Conservation (phyloP, 2,888 invertebrate genomes). For the Thereva nobilitata region DNA sequence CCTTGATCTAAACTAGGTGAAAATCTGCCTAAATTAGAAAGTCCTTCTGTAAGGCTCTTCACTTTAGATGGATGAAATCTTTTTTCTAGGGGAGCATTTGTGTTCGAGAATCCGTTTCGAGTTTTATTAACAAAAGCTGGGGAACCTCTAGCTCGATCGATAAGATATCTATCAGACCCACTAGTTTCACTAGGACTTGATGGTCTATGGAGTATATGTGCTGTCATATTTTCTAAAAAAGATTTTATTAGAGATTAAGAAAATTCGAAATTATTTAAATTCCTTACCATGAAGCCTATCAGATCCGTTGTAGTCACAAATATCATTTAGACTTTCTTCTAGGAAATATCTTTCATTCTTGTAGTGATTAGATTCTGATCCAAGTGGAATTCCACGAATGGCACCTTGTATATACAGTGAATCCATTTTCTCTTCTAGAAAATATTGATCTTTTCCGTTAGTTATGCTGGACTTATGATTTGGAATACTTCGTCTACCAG, state of each 20-base stretch:
- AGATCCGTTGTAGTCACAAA: slow-evolving; percentile 49
- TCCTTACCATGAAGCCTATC: slow-evolving; percentile 35
- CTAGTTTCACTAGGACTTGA: slow-evolving; percentile 59
- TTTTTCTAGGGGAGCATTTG: slow-evolving; percentile 46
- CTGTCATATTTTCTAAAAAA: slow-evolving; percentile 45
- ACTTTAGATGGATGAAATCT: slow-evolving; percentile 55
- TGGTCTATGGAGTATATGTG: slow-evolving; percentile 50
- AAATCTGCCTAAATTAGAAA: slow-evolving; percentile 59
- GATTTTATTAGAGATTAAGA: background rate
- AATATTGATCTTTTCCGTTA: slow-evolving; percentile 49
- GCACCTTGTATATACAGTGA: slow-evolving; percentile 56
- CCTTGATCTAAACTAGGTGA: slow-evolving; percentile 78
- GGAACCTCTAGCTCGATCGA: slow-evolving; percentile 54
- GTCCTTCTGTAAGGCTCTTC: slow-evolving; percentile 55
- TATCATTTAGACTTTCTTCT: slow-evolving; percentile 50
- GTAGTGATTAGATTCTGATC: slow-evolving; percentile 56
- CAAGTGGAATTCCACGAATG: slow-evolving; percentile 53
- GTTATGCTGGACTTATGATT: slow-evolving; percentile 45
- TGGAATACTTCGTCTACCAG: slow-evolving; percentile 20
- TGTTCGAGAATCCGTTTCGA: slow-evolving; percentile 1
- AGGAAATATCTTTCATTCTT: slow-evolving; percentile 57
- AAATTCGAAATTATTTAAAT: background rate
- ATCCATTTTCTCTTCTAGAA: slow-evolving; percentile 57
- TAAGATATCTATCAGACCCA: slow-evolving; percentile 56
- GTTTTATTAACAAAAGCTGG: slow-evolving; percentile 48